phyloP scores from a whole-genome alignment of 2,797 vertebrate genomes.

The Podarcis lilfordi region DNA sequence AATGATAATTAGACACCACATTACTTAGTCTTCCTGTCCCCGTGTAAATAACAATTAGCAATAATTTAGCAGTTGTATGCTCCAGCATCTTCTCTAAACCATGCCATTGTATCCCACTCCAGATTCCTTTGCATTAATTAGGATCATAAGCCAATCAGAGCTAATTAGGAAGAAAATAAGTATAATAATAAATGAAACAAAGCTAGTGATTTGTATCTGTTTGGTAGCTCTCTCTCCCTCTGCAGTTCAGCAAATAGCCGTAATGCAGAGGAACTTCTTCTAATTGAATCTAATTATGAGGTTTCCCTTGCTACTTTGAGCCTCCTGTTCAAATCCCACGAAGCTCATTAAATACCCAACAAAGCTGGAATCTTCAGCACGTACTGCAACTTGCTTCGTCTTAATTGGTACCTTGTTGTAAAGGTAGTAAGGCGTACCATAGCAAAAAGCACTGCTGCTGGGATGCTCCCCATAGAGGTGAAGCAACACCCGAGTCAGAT shows the following conservation, averaged over 20 bases:
- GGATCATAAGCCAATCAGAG: conserved; percentile 81
- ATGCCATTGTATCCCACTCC: conserved; percentile 81
- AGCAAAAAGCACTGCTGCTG: conserved; percentile 51
- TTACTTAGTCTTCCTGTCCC: conserved; percentile 80
- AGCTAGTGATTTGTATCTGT: conserved; percentile 82
- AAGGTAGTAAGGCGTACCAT: conserved; percentile 69
- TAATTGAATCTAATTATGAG: conserved; percentile 85
- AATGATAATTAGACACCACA: conserved; percentile 79
- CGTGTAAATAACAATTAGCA: conserved; percentile 84
- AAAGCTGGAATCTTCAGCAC: conserved; percentile 80
- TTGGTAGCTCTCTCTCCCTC: conserved; percentile 72
- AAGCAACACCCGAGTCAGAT: conserved; percentile 12
- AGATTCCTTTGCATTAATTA: conserved; percentile 83
- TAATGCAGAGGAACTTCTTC: conserved; percentile 78
- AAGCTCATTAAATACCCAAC: conserved; percentile 84
- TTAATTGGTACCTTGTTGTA: conserved; percentile 77
- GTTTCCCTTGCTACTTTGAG: conserved; percentile 81
- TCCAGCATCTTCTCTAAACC: conserved; percentile 79
- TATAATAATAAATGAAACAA: conserved; percentile 81
- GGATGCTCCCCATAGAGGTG: conserved; percentile 33
- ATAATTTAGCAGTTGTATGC: conserved; percentile 82
- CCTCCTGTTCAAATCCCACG: conserved; percentile 80
- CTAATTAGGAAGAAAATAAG: conserved; percentile 83
- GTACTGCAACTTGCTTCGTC: conserved; percentile 77
- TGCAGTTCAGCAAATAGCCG: conserved; percentile 78